phyloP scores from a whole-genome alignment of 2,113 vertebrate species.

The Dasyornis broadbenti region DNA sequence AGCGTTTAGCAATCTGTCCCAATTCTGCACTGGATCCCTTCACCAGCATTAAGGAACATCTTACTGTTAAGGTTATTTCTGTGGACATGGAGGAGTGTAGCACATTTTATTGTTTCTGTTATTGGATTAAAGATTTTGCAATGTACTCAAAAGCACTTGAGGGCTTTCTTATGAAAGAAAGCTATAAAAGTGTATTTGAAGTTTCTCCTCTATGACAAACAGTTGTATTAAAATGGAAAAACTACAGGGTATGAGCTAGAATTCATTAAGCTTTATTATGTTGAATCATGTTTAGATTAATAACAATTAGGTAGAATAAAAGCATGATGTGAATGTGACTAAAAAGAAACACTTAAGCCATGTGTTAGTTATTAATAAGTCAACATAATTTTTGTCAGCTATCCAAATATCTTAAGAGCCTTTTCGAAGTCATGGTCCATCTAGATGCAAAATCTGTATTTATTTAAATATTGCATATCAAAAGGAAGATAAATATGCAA shows the following conservation, averaged over 20 bases:
- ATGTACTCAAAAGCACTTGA: not conserved
- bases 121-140: slow-evolving; percentile 34
- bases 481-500: slow-evolving; percentile 35
- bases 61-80: not conserved
- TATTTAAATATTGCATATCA: slow-evolving; percentile 46
- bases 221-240: not conserved
- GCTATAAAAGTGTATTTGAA: not conserved
- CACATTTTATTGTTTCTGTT: not conserved
- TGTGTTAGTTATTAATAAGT: slow-evolving; percentile 60
- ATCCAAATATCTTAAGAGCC: slow-evolving; percentile 20
- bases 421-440: slow-evolving; percentile 26
- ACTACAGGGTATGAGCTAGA: not conserved
- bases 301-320: slow-evolving; percentile 36
- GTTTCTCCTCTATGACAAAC: not conserved
- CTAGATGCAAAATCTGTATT: slow-evolving; percentile 44
- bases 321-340: slow-evolving; percentile 29
- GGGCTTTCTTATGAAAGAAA: slow-evolving; percentile 26
- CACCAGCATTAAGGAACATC: not conserved
- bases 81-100: not conserved
- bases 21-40: not conserved
- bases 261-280: not conserved
- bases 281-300: slow-evolving; percentile 18
- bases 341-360: slow-evolving; percentile 19
- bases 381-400: slow-evolving; percentile 46
- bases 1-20: not conserved